Base-by-base conservation (phyloP, 1,140 invertebrate species). In the Oscheius sp. region DNA sequence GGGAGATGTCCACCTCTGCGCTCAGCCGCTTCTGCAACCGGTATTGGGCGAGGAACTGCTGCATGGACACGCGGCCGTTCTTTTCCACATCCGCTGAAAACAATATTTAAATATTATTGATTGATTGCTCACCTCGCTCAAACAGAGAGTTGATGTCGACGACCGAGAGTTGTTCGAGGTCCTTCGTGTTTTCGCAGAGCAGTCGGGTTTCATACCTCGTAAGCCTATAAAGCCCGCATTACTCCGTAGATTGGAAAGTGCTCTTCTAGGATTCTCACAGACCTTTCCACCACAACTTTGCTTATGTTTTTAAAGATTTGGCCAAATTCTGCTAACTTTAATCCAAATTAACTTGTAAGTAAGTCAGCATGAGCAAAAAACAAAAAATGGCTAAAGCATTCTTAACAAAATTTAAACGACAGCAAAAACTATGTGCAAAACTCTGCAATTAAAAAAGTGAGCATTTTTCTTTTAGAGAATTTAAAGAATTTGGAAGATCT, bases 21-120 rank as follows among this genome's bases (percentile, higher is more conserved):
- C 52, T 58, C 59, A 68, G 68, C 23, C 59, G 59, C 28, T 68
- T 52, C 52, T 55, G 64, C 2, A 52, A 13, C 38, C 72, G 31
- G 55, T 74, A 74, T 42, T 74, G 72, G 10, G 34, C 31, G 1
- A 74, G 34, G 36, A 74, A 74, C 13, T 74, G 49, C 15, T 74
- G 58, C 13, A 74, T 28, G 13, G 72, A 74, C 1, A 74, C 52
- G 4, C 66, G 20, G n/a, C 52, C 52, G 29, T n/a, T 58, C 65
- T 61, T 62, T 35, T 58, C 42, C 23, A 32, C 26, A 52, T 49
- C 66, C 3, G 46, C 23, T 34, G 61, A 34, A 63, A 55, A 23
- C 7, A 55, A 55, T 4, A 55, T 20, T 55, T 15, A 23, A 55
- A 55, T 23, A 55, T 4, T 13, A 26, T 20, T 7, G 4, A 23